Conservation (phyloP, 2,113 vertebrate genomes). For the Otus sunia region DNA sequence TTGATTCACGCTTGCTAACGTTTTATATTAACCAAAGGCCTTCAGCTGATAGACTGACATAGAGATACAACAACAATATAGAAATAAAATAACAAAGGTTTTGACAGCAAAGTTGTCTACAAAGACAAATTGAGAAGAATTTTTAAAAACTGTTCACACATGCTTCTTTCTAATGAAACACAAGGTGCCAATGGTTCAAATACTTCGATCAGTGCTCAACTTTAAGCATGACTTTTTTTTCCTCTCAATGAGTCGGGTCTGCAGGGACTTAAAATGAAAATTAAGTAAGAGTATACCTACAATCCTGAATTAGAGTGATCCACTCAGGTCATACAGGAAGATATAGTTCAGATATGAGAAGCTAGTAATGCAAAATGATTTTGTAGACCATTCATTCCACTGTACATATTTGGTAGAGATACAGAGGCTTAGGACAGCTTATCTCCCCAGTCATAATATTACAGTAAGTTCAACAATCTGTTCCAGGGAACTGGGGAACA, state of each 20-base stretch:
- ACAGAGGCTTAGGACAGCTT: neutral
- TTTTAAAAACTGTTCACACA: neutral
- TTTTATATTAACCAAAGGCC: neutral
- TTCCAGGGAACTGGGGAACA: neutral
- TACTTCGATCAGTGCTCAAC: neutral
- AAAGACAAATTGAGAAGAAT: neutral
- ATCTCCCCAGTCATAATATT: neutral
- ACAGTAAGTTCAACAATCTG: neutral
- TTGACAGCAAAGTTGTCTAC: neutral
- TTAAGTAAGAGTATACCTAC: neutral
- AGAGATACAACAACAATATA: neutral
- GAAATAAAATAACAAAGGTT: neutral
- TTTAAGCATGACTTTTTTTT: neutral
- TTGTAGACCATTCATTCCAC: fast-evolving
- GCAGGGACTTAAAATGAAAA: neutral
- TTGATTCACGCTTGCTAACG: neutral
- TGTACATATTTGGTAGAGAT: neutral
- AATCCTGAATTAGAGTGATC: neutral
- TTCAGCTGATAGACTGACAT: neutral
- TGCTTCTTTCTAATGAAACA: neutral
- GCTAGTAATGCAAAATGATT: neutral
- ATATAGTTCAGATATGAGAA: neutral
- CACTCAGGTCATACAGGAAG: neutral
- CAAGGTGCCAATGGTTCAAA: neutral
- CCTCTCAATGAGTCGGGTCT: neutral